These are phyloP conservation scores for Orius insidiosus DNA, from an alignment of 1,140 invertebrate genomes.

Conservation along the genomic window DNA sequence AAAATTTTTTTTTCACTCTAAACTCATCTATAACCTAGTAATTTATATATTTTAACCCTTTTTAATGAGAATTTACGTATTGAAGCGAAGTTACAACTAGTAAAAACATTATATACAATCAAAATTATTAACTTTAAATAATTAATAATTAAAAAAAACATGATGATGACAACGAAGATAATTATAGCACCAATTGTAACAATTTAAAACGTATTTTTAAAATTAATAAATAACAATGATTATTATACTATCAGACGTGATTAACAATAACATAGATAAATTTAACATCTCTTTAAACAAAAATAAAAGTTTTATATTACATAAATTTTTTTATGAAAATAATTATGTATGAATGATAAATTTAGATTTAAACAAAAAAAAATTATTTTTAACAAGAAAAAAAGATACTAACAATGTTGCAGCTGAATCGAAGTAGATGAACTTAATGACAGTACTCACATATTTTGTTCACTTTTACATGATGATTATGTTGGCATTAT, in stretches of 20 bases:
- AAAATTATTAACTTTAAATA: too few species aligned
- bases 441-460: conserved; percentile 10
- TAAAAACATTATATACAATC: too few species aligned
- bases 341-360: not conserved
- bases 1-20: too few species aligned
- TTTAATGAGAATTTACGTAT: too few species aligned
- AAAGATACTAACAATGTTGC: not conserved
- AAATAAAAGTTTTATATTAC: not conserved
- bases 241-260: too few species aligned
- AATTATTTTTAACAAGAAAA: conserved; percentile 1
- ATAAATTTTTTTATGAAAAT: not conserved
- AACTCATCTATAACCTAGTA: too few species aligned
- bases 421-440: not conserved
- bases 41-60: too few species aligned
- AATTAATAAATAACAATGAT: too few species aligned
- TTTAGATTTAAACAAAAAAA: conserved; percentile 2
- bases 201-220: not conserved
- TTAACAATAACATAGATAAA: too few species aligned
- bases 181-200: not conserved
- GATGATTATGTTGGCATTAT: conserved; percentile 6
- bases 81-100: too few species aligned
- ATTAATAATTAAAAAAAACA: not conserved
- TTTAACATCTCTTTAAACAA: not conserved
- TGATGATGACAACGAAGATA: not conserved
- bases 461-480: conserved; percentile 6